Percentiles rank a stretch among this genome's conserved stretches.
Evolutionary conservation across 2,888 invertebrate species (phyloP).

Genomic region (Dicycla oo): DNA sequence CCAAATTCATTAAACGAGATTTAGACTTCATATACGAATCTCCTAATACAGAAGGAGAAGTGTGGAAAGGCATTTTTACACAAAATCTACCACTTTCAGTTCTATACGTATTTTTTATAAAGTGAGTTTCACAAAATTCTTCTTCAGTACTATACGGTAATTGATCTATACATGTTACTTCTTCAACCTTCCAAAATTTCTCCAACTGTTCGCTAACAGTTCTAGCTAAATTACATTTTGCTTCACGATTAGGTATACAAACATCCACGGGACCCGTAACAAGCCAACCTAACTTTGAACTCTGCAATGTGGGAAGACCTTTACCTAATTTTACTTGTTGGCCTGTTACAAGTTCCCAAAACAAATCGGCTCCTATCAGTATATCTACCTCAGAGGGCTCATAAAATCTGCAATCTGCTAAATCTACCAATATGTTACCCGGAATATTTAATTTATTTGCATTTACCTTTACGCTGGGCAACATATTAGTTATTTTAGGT

Average conservation of each 20-base stretch:
- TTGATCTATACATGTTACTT: not conserved
- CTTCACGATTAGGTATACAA: not conserved
- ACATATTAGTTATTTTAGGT: not conserved
- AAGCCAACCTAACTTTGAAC: slow-evolving; percentile 11
- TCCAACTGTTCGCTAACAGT: slow-evolving; percentile 12
- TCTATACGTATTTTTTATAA: not conserved
- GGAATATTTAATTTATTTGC: not conserved
- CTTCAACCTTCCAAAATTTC: slow-evolving; percentile 16
- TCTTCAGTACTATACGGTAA: not conserved
- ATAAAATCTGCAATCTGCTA: slow-evolving; percentile 2
- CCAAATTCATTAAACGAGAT: too few species aligned
- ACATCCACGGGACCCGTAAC: slow-evolving; percentile 1
- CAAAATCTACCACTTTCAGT: too few species aligned
- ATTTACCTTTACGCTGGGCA: not conserved
- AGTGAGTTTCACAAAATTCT: slow-evolving; percentile 7
- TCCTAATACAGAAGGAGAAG: too few species aligned
- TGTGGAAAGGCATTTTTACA: too few species aligned
- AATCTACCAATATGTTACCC: not conserved
- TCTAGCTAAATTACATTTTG: slow-evolving; percentile 10
- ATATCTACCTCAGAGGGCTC: slow-evolving; percentile 7
- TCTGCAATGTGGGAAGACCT: slow-evolving; percentile 6
- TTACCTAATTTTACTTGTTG: slow-evolving; percentile 12
- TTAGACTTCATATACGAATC: too few species aligned
- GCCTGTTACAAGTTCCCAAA: slow-evolving; percentile 2
- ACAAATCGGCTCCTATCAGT: slow-evolving; percentile 9